Evolutionary conservation across 2,888 invertebrate species (phyloP), one percentile per base, ranked within the genome.

Genomic region (Gastracanthus pulcherrimus): DNA sequence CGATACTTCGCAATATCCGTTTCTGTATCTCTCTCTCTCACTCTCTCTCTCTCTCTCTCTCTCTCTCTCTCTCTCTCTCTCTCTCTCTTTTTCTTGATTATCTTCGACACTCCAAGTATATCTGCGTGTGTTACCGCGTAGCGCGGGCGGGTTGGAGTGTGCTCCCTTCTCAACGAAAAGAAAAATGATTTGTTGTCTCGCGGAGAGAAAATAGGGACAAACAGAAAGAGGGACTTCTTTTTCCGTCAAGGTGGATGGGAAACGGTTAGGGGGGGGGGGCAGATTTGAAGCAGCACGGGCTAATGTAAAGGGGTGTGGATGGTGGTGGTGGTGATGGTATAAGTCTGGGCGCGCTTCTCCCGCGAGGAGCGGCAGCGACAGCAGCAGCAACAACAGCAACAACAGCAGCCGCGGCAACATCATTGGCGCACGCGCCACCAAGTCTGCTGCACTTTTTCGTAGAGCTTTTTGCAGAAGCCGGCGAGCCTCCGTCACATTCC

Each of bases 401-500:
- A n/a, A n/a, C n/a, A n/a, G n/a, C n/a, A n/a, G n/a, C n/a, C 41
- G 36, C 26, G 62, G 51, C 5, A 34, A 58, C 36, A 0, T 92
- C 90, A 93, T 91, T 96, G 95, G 94, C 96, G 95, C 93, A 96
- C 94, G 93, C 95, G 95, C 96, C 96, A 96, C 96, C 96, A 96
- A 93, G 95, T 89, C 87, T 91, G 96, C 94, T 96, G 96, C 93
- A 96, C 95, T 93, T 96, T 96, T 93, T 96, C 96, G 93, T 96
- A 95, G 93, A 97, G 94, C 95, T 96, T 97, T 94, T 95, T 96
- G 94, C 96, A 97, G 93, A 97, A 95, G 94, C 96, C 96, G 92
- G 96, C 94, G 93, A 97, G 95, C 95, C 96, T 96, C 96, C 96
- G 97, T 97, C 97, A 97, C 96, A 97, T 97, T 92, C 96, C 96